Percentiles rank a stretch among this genome's conserved stretches.
phyloP scores from a whole-genome alignment of 2,888 invertebrate species.

The Microdon myrmicae region DNA sequence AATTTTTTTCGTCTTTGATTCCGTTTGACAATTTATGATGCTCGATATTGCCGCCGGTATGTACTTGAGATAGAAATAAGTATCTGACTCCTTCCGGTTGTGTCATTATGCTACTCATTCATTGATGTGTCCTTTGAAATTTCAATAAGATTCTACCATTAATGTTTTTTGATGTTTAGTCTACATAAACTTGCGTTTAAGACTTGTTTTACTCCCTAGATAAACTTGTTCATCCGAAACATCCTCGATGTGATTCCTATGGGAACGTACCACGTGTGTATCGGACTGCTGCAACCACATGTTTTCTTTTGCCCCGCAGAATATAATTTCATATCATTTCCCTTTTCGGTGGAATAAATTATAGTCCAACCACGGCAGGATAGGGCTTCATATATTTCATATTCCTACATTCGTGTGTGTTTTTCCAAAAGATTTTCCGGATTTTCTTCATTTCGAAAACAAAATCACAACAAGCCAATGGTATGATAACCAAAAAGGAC shows the following conservation, averaged over 20 bases:
- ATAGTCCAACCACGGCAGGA: slow-evolving; percentile 14
- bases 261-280: slow-evolving; percentile 34
- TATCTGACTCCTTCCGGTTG: slow-evolving; percentile 5
- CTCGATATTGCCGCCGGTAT: neutral
- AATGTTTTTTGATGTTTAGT: neutral
- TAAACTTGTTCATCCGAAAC: no score
- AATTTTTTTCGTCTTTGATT: slow-evolving; percentile 3
- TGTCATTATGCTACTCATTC: neutral
- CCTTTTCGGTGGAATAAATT: slow-evolving; percentile 38
- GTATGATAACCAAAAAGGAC: neutral
- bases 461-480: slow-evolving; percentile 37
- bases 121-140: neutral
- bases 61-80: neutral
- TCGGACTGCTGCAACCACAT: slow-evolving; percentile 22
- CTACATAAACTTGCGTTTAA: no score
- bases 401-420: slow-evolving; percentile 1
- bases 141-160: neutral
- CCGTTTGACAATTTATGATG: neutral
- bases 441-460: slow-evolving; percentile 35
- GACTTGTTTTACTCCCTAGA: no score
- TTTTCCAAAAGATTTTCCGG: slow-evolving; percentile 38
- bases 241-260: no score
- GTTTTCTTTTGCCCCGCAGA: slow-evolving; percentile 22
- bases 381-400: no score
- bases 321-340: slow-evolving; percentile 7